A percentile compares a stretch with the other conserved stretches of the same genome.
These are phyloP conservation scores for Vandiemenella viatica DNA, from an alignment of 2,888 invertebrate species.

Conservation along the genomic window DNA sequence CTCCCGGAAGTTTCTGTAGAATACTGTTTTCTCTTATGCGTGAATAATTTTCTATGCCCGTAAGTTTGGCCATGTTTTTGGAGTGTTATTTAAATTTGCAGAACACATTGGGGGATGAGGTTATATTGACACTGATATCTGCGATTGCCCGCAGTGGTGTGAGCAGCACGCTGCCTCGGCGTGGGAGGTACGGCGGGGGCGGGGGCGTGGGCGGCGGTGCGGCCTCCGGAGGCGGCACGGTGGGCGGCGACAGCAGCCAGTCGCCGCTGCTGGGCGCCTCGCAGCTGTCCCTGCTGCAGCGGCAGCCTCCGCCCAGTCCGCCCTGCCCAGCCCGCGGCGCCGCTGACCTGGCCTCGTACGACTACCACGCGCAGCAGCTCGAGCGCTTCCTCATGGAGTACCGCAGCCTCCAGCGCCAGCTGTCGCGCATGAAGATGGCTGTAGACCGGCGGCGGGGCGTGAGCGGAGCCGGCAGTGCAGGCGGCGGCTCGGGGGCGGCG, in stretches of 20 bases:
- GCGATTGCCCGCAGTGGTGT: slow-evolving; percentile 28
- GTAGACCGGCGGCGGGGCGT: slow-evolving; percentile 29
- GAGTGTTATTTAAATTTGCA: no score
- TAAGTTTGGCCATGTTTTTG: no score
- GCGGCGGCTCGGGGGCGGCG: slow-evolving; percentile 2
- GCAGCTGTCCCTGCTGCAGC: slow-evolving; percentile 54
- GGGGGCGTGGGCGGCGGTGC: slow-evolving; percentile 7
- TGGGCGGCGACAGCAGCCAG: slow-evolving; percentile 46
- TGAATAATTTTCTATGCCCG: no score
- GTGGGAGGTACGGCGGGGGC: slow-evolving; percentile 5
- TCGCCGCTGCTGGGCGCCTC: slow-evolving; percentile 50
- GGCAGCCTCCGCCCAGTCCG: slow-evolving; percentile 30
- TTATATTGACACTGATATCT: no score
- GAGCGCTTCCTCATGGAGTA: slow-evolving; percentile 69
- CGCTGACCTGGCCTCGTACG: slow-evolving; percentile 38
- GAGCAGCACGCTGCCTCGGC: slow-evolving; percentile 41
- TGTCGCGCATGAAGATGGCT: slow-evolving; percentile 66
- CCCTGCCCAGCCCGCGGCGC: slow-evolving; percentile 7
- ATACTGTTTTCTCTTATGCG: no score
- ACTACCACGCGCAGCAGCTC: slow-evolving; percentile 63
- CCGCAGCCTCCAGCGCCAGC: slow-evolving; percentile 56
- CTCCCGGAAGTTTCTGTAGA: no score
- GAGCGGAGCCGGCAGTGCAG: no score
- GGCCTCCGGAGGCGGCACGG: no score
- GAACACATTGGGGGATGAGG: no score